phyloP scores from a whole-genome alignment of 2,888 invertebrate species.

The Thalpophila matura region DNA sequence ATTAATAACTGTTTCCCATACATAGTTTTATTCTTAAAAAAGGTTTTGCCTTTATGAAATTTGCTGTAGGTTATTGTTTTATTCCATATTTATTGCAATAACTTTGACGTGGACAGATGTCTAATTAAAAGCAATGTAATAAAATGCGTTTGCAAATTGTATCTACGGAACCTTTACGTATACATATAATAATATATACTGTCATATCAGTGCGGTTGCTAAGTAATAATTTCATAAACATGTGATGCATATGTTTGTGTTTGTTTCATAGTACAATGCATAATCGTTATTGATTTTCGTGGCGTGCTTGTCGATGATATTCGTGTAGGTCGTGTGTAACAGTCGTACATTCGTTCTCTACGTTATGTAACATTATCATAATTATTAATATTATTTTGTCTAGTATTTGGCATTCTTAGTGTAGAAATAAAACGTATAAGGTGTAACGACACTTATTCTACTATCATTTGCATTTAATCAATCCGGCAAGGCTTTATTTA shows the following conservation, averaged over 20 bases:
- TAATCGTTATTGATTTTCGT: conserved; percentile 71
- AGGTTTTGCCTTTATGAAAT: background rate
- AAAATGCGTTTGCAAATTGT: conserved; percentile 7
- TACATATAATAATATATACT: conserved; percentile 50
- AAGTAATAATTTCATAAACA: conserved; percentile 60
- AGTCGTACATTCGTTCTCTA: conserved; percentile 50
- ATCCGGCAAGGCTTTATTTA: conserved; percentile 46
- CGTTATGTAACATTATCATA: conserved; percentile 56
- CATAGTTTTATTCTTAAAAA: background rate
- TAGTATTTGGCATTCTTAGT: conserved; percentile 59
- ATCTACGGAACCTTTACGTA: conserved; percentile 53
- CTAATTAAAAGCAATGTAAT: conserved; percentile 5
- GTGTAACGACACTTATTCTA: conserved; percentile 51
- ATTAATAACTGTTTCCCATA: background rate
- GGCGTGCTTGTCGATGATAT: conserved; percentile 72
- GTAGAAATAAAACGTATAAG: conserved; percentile 47
- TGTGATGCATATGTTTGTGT: conserved; percentile 57
- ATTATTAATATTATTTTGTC: conserved; percentile 58
- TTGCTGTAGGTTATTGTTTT: conserved; percentile 24
- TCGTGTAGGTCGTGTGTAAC: conserved; percentile 66
- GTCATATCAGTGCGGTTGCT: conserved; percentile 61
- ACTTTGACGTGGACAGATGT: background rate
- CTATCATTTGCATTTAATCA: conserved; percentile 50
- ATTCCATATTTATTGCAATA: conserved; percentile 11
- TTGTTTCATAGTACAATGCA: conserved; percentile 62